A percentile compares a stretch with the other conserved stretches of the same genome.
Evolutionary conservation across 2,888 invertebrate genomes (phyloP).

Genomic region (Girardia tigrina): DNA sequence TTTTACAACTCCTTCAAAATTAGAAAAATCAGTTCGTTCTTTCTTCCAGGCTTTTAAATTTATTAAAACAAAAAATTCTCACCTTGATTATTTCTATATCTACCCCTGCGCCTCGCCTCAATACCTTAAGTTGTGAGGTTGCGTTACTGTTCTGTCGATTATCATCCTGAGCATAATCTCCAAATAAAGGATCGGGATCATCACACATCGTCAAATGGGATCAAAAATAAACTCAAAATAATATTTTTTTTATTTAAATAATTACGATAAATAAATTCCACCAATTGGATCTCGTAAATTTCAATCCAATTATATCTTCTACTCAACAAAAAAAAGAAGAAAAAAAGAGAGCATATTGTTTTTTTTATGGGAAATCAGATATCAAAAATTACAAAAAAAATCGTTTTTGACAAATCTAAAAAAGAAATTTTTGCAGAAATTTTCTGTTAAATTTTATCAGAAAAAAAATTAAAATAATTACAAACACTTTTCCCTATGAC

Average conservation of each 20-base stretch:
- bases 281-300: background rate
- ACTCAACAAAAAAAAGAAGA: background rate
- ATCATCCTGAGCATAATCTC: constrained; percentile 9
- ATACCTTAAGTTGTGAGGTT: background rate
- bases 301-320: background rate
- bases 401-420: too few species aligned
- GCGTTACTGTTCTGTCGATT: background rate
- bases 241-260: background rate
- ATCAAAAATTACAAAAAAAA: too few species aligned
- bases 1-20: too few species aligned
- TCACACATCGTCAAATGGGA: background rate
- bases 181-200: background rate
- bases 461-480: too few species aligned
- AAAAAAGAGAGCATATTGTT: too few species aligned
- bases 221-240: background rate
- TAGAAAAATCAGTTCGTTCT: background rate
- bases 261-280: background rate
- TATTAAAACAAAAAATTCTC: background rate
- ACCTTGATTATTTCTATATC: constrained; percentile 14
- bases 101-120: background rate
- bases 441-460: too few species aligned
- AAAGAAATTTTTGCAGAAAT: too few species aligned
- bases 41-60: background rate
- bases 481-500: too few species aligned
- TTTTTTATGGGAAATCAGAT: background rate